phyloP scores from a whole-genome alignment of 1,140 invertebrate species.

The Mamestra configurata region DNA sequence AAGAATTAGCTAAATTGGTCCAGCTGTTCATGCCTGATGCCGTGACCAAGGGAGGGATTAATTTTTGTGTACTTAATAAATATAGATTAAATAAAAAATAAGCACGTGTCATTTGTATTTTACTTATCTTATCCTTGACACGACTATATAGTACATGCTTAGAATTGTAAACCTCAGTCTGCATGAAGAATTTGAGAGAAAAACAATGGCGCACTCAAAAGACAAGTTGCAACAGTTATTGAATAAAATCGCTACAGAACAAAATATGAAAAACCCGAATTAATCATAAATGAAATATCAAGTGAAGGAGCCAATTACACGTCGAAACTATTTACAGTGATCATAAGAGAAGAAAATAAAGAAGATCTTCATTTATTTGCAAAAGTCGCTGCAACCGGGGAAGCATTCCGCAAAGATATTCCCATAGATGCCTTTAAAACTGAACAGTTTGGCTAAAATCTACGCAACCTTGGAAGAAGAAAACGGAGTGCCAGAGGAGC shows the following conservation, averaged over 20 bases:
- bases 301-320: constrained; percentile 39
- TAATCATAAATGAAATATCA: constrained; percentile 9
- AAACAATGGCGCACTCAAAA: neutral
- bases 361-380: constrained; percentile 49
- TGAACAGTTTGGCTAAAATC: constrained; percentile 56
- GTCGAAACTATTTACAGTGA: constrained; percentile 17
- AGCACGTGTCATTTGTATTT: too few relatives aligned
- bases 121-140: too few relatives aligned
- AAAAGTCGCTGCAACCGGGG: constrained; percentile 60
- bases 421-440: constrained; percentile 46
- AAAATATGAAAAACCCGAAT: neutral
- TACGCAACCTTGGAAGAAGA: neutral
- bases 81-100: too few relatives aligned
- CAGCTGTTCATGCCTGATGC: too few relatives aligned
- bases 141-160: too few relatives aligned
- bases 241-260: neutral
- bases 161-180: too few relatives aligned
- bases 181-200: too few relatives aligned
- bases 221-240: neutral
- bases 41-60: too few relatives aligned
- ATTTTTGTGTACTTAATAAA: too few relatives aligned
- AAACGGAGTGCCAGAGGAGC: constrained; percentile 8
- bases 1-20: too few relatives aligned
- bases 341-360: neutral
- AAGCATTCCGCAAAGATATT: constrained; percentile 44